Evolutionary conservation across 2,888 invertebrate species (phyloP).

Genomic region (Melitaea athalia): DNA sequence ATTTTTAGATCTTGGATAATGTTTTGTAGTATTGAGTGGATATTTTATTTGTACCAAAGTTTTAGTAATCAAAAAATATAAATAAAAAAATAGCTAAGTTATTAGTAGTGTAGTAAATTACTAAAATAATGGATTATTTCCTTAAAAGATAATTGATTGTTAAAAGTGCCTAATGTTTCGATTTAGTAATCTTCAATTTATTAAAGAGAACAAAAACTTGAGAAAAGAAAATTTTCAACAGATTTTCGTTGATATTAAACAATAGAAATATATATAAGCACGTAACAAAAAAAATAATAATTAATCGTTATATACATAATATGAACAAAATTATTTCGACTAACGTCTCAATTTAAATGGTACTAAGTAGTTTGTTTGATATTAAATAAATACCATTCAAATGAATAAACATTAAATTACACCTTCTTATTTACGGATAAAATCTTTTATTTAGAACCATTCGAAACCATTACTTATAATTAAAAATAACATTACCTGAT

Average conservation of each 20-base stretch:
- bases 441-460: not conserved
- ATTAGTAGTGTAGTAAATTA: no score
- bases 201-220: not conserved
- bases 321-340: no score
- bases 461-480: not conserved
- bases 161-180: not conserved
- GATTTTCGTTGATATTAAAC: not conserved
- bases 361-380: no score
- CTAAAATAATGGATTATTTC: no score
- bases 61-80: not conserved
- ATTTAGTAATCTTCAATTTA: not conserved
- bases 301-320: no score
- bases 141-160: no score
- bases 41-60: not conserved
- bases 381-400: not conserved
- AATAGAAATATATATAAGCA: no score
- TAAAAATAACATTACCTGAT: slow-evolving; percentile 63
- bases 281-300: no score
- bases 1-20: not conserved
- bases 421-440: not conserved
- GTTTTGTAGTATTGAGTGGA: no score
- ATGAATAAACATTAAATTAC: not conserved
- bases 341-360: no score
- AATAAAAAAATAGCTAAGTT: not conserved
- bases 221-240: not conserved